phyloP scores from a whole-genome alignment of 2,113 vertebrate species.

The Vicugna pacos region DNA sequence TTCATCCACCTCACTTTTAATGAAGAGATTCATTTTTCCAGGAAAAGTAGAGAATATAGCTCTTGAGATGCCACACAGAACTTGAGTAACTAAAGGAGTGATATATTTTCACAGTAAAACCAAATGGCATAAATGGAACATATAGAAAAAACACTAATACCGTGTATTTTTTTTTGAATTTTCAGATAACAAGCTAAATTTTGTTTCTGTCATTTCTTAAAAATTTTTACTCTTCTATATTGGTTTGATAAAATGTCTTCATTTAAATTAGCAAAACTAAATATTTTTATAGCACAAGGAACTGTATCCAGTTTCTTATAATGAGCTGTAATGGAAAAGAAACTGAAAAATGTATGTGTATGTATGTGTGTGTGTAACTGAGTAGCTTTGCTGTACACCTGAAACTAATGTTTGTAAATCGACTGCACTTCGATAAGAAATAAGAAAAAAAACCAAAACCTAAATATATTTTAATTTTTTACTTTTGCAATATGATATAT shows the following conservation, averaged over 20 bases:
- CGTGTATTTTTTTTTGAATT: conserved; percentile 29
- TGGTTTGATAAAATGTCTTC: conserved; percentile 28
- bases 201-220: background rate
- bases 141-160: background rate
- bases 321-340: too few species aligned
- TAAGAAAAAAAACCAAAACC: background rate
- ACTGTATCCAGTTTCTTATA: too few species aligned
- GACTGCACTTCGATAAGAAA: too few species aligned
- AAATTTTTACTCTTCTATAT: background rate
- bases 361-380: too few species aligned
- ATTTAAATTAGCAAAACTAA: conserved; percentile 41
- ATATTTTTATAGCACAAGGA: background rate
- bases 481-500: background rate
- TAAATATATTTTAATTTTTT: background rate
- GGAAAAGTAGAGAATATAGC: background rate
- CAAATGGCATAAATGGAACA: background rate
- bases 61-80: conserved; percentile 10
- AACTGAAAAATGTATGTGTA: too few species aligned
- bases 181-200: conserved; percentile 39
- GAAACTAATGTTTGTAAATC: too few species aligned
- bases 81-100: background rate
- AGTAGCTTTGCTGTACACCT: too few species aligned
- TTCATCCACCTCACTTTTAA: background rate
- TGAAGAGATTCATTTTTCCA: conserved; percentile 16
- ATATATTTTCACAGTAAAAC: background rate